Evolutionary conservation across 1,140 invertebrate species (phyloP), one percentile per base, ranked within the genome.

Genomic region (Antheraea pernyi): DNA sequence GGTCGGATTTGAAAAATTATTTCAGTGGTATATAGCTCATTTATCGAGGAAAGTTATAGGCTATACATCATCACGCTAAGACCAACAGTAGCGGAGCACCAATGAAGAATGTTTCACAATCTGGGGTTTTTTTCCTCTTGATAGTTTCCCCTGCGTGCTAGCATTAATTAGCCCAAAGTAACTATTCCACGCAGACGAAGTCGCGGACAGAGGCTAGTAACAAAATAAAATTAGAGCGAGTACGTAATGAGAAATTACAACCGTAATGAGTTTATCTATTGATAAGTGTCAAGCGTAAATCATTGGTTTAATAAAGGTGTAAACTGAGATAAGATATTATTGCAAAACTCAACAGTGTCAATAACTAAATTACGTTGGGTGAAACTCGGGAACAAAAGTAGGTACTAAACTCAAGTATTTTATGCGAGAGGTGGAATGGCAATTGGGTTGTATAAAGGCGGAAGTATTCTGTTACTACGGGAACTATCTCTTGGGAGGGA

Each of bases 381-480:
- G 19, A 61, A 30, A 61, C 9, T 61, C 60, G 16, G 36, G 9
- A 19, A 30, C 3, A 60, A 22, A 61, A 61, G 7, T 36, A 7
- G 36, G 19, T 67, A 16, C 46, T 42, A 42, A 8, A 7, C 39
- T 42, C 7, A 53, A 61, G 22, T 70, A 53, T 53, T 66, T 67
- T 72, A 69, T 68, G 48, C 68, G 73, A 72, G 67, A 71, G 67
- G 65, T 68, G 64, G 36, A 70, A 63, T 68, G 65, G 71, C 75
- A 75, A 69, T 71, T 77, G 72, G 70, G 71, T 68, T 68, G 81
- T 79, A 77, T 74, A 77, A 74, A 72, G 81, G 83, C 80, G 79
- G 78, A 75, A 75, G 76, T 81, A 82, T 85, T 79, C 74, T 78
- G 69, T 77, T 78, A 65, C 72, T 83, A 75, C 60, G 69, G 42